phyloP scores from a whole-genome alignment of 2,888 invertebrate species.

The Polyommatus iphigenia region DNA sequence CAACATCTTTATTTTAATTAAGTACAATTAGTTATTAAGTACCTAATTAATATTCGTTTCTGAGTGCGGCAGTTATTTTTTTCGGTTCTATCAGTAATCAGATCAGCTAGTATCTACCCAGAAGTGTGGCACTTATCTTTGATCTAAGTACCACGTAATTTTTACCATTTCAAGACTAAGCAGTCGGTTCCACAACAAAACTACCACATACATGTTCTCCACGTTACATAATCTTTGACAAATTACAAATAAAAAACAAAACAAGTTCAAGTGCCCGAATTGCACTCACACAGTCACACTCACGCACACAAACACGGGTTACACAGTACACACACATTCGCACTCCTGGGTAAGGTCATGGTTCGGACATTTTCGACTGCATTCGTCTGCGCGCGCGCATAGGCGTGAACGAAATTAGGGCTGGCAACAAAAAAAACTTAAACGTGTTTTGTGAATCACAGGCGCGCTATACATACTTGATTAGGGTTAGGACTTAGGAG shows the following conservation, averaged over 20 bases:
- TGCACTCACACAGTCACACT: slow-evolving; percentile 56
- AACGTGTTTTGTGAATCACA: neutral
- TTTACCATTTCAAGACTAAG: neutral
- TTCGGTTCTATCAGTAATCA: too few relatives aligned
- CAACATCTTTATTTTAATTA: too few relatives aligned
- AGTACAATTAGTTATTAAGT: too few relatives aligned
- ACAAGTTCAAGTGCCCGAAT: slow-evolving; percentile 63
- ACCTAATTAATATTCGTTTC: too few relatives aligned
- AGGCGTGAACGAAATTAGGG: slow-evolving; percentile 15
- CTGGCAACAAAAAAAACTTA: neutral
- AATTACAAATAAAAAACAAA: slow-evolving; percentile 42
- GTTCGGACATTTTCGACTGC: slow-evolving; percentile 58
- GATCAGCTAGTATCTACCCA: too few relatives aligned
- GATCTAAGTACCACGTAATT: neutral
- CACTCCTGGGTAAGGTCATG: slow-evolving; percentile 66
- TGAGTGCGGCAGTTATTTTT: too few relatives aligned
- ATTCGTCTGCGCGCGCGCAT: slow-evolving; percentile 32
- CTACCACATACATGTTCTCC: neutral
- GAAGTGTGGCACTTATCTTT: neutral
- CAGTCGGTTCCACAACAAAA: neutral
- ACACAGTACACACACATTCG: slow-evolving; percentile 42
- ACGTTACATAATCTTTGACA: slow-evolving; percentile 38
- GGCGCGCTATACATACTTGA: neutral
- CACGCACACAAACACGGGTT: slow-evolving; percentile 53
- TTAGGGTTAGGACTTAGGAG: slow-evolving; percentile 7